These are phyloP conservation scores for Phalloptychus januarius DNA, from an alignment of 2,797 vertebrate species.

Conservation along the genomic window DNA sequence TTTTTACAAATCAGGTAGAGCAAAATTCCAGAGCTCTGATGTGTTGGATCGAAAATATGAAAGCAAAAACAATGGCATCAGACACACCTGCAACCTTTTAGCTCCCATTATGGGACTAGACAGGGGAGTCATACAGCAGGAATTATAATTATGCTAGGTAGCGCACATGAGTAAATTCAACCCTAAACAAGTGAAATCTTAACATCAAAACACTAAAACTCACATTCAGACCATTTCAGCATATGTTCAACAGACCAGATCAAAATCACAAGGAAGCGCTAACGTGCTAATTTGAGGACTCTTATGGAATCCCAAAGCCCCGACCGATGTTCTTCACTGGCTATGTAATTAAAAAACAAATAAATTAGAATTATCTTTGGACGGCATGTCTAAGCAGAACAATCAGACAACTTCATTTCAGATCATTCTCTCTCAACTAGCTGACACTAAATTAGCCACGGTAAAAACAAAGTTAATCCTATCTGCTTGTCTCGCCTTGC, in stretches of 20 bases:
- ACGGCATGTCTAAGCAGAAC: neutral
- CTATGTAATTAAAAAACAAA: neutral
- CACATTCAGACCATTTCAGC: neutral
- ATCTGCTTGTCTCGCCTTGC: neutral
- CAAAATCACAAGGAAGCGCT: neutral
- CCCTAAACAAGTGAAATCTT: neutral
- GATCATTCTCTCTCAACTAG: neutral
- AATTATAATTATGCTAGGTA: slow-evolving; percentile 58
- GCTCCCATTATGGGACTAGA: slow-evolving; percentile 47
- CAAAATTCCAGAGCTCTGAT: neutral
- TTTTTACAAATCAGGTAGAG: slow-evolving; percentile 13
- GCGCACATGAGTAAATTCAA: slow-evolving; percentile 26
- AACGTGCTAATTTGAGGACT: neutral
- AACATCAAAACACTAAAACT: neutral
- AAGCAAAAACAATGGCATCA: neutral
- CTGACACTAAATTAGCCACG: neutral
- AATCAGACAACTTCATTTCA: neutral
- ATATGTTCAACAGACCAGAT: neutral
- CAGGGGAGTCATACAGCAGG: slow-evolving; percentile 38
- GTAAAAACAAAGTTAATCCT: neutral
- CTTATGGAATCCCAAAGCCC: neutral
- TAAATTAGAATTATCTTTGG: neutral
- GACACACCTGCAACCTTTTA: neutral
- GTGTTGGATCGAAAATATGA: neutral
- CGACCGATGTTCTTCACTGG: neutral